Conservation (phyloP, 1,140 invertebrate genomes). For the Leptoteleia sp. region DNA sequence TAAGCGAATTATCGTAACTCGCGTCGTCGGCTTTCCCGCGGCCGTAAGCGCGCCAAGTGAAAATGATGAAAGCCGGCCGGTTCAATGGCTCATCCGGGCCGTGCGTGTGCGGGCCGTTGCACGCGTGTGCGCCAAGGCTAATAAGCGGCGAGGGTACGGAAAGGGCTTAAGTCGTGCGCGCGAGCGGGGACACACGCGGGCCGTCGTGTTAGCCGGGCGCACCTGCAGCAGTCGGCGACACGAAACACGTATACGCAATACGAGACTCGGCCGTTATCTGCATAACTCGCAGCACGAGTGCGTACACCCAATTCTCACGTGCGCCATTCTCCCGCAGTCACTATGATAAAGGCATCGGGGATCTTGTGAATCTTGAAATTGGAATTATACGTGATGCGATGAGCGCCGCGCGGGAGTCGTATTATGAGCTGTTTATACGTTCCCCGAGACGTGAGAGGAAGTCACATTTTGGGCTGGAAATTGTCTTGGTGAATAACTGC, state of each 20-base stretch:
- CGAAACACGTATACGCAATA: conserved; percentile 63
- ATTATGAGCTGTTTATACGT: conserved; percentile 52
- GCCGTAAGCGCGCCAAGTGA: conserved; percentile 3
- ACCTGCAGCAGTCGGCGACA: conserved; percentile 6
- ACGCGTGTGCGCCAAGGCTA: conserved; percentile 30
- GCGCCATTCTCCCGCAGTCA: conserved; percentile 19
- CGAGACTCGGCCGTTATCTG: conserved; percentile 65
- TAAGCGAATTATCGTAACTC: conserved; percentile 41
- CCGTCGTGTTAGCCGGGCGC: conserved; percentile 2
- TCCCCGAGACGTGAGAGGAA: conserved; percentile 7
- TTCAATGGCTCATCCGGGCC: conserved; percentile 60
- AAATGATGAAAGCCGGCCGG: conserved; percentile 27
- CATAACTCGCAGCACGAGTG: conserved; percentile 60
- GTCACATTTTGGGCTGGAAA: conserved; percentile 27
- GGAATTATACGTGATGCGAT: conserved; percentile 53
- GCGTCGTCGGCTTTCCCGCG: too few species aligned
- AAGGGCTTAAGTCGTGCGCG: conserved; percentile 70
- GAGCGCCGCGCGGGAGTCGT: conserved; percentile 19
- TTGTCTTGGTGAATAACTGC: conserved; percentile 24
- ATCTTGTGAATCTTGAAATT: conserved; percentile 52
- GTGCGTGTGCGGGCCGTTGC: neutral
- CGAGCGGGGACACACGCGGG: conserved; percentile 33
- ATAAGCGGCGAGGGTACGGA: conserved; percentile 52
- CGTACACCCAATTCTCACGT: conserved; percentile 45
- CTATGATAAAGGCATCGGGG: conserved; percentile 37